Evolutionary conservation across 2,888 invertebrate species (phyloP).

Genomic region (Odontothrips loti): DNA sequence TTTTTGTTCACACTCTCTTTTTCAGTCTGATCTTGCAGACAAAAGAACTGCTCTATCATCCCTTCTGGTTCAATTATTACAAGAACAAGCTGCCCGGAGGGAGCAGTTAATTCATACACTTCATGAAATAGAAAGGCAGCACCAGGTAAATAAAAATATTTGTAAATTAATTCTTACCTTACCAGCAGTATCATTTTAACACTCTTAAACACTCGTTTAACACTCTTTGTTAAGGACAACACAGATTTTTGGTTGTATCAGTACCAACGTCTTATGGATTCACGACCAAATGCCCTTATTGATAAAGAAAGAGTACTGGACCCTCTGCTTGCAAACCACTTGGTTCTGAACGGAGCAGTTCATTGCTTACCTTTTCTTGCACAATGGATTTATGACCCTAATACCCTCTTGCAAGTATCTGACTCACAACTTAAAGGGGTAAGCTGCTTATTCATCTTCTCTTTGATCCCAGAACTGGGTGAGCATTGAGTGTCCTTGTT

Average conservation of each 20-base stretch:
- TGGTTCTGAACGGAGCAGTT: constrained; percentile 67
- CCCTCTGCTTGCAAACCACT: constrained; percentile 62
- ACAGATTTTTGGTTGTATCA: constrained; percentile 67
- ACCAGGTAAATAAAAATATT: constrained; percentile 43
- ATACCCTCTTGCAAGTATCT: not conserved
- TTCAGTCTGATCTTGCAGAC: constrained; percentile 61
- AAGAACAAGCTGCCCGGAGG: constrained; percentile 63
- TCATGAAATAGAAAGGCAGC: constrained; percentile 63
- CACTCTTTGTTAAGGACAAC: constrained; percentile 40
- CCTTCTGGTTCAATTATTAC: constrained; percentile 62
- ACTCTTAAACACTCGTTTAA: too few relatives aligned
- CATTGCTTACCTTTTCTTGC: constrained; percentile 73
- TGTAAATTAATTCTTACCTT: constrained; percentile 34
- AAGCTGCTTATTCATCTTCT: not conserved
- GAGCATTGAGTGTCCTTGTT: constrained; percentile 31
- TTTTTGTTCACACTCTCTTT: constrained; percentile 34
- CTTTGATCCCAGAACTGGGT: not conserved
- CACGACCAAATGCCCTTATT: constrained; percentile 62
- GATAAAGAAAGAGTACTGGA: constrained; percentile 60
- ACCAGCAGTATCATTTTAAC: not conserved
- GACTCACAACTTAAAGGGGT: not conserved
- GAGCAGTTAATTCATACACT: constrained; percentile 63
- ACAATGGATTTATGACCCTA: constrained; percentile 45
- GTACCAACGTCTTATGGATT: constrained; percentile 76
- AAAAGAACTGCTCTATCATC: constrained; percentile 63